phyloP scores from a whole-genome alignment of 35 echinoderm and acorn worm genomes.

The Holothuria glaberrima region DNA sequence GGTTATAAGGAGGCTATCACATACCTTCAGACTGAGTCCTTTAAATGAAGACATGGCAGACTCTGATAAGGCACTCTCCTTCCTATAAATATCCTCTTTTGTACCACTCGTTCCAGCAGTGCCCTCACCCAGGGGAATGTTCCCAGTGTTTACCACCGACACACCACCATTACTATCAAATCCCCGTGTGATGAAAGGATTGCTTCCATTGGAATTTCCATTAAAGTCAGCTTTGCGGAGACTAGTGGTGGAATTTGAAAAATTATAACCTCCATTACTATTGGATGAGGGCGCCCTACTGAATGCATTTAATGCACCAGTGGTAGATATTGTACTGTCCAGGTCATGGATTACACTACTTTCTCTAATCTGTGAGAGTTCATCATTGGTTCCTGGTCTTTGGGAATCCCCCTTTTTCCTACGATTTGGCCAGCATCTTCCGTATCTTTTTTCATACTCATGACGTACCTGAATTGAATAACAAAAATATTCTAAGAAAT shows the following conservation, averaged over 20 bases:
- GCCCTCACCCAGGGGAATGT: not conserved
- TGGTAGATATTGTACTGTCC: slow-evolving; percentile 45
- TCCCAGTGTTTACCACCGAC: slow-evolving; percentile 6
- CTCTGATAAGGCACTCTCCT: not conserved
- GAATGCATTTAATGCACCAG: slow-evolving; percentile 4
- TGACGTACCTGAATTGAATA: slow-evolving; percentile 22
- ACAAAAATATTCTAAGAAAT: not conserved
- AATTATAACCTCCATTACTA: slow-evolving; percentile 39
- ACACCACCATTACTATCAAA: slow-evolving; percentile 18
- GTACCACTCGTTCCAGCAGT: slow-evolving; percentile 18
- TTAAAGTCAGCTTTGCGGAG: slow-evolving; percentile 49
- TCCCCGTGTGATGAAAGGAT: slow-evolving; percentile 45
- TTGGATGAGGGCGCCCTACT: slow-evolving; percentile 41
- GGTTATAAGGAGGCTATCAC: not conserved
- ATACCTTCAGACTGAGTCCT: slow-evolving; percentile 43
- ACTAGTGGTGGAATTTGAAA: slow-evolving; percentile 55
- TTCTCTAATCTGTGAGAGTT: slow-evolving; percentile 53
- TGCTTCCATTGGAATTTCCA: slow-evolving; percentile 40
- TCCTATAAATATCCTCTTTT: not conserved
- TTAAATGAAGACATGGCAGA: slow-evolving; percentile 2
- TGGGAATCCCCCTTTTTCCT: slow-evolving; percentile 38
- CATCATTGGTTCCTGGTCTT: slow-evolving; percentile 55
- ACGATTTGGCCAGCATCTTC: slow-evolving; percentile 47
- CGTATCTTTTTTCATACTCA: slow-evolving; percentile 59
- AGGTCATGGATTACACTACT: slow-evolving; percentile 49